phyloP scores from a whole-genome alignment of 2,888 invertebrate species.

The Leucophenga maculata region DNA sequence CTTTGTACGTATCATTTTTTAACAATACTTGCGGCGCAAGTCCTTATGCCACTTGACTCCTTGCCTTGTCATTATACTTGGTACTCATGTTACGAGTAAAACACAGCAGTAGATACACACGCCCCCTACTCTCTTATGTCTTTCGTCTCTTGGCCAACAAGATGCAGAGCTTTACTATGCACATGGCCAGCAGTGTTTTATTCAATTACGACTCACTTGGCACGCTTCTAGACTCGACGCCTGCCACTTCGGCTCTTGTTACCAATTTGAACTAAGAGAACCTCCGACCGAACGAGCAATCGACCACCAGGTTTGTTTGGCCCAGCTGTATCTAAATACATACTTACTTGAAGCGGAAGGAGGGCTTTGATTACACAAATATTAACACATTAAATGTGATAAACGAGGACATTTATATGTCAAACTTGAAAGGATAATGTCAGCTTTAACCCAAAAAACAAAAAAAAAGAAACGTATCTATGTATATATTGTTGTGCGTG shows the following conservation, averaged over 20 bases:
- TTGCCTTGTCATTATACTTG: background rate
- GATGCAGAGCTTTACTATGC: no score
- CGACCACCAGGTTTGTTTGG: no score
- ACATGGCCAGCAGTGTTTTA: no score
- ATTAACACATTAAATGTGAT: background rate
- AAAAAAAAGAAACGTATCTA: background rate
- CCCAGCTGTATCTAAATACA: no score
- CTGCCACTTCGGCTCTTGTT: background rate
- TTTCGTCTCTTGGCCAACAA: no score
- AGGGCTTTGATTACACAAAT: background rate
- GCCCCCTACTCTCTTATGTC: background rate
- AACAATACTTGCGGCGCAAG: no score
- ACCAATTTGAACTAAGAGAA: constrained; percentile 5
- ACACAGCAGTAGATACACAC: background rate
- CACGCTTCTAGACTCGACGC: background rate
- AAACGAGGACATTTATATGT: background rate
- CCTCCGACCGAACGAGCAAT: no score
- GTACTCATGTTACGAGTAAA: background rate
- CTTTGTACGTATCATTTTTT: no score
- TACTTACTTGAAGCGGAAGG: no score
- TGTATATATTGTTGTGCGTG: background rate
- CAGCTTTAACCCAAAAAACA: constrained; percentile 7
- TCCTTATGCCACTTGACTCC: background rate
- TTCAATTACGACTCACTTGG: background rate
- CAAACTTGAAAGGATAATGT: constrained; percentile 12